Evolutionary conservation across 2,113 vertebrate genomes (phyloP), one percentile per base, ranked within the genome.

Genomic region (Cettia cetti): DNA sequence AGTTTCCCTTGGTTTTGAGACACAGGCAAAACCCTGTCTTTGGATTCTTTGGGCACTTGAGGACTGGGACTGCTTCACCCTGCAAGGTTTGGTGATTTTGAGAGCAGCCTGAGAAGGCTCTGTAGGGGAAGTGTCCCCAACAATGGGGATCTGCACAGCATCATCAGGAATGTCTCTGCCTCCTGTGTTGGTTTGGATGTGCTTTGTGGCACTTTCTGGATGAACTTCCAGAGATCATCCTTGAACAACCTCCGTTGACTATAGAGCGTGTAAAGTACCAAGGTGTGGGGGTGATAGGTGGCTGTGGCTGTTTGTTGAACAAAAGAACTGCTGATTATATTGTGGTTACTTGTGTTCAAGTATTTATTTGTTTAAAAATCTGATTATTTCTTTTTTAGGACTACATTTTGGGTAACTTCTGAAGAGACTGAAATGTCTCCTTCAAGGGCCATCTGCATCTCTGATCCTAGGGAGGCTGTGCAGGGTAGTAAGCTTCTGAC

Each of bases 241-340:
- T 56, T 15, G 31, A 33, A 44, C 9, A 39, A 33, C 9, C 6
- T 70, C 15, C 45, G 0, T 7, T 61, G 47, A 7, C 37, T 30
- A 5, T 19, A 42, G 60, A 44, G 35, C 69, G 30, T 1, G 1
- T 24, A 30, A 50, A 4, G 8, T 16, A 26, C 9, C 0, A 0
- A 33, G 7, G 7, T 52, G 13, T 61, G n/a, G 5, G 61, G 50
- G 4, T 50, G 39, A 35, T 2, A 54, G 42, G 24, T 65, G 24
- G 10, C 63, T n/a, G 42, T 37, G 79, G 23, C 26, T 82, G 19
- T 63, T 66, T 72, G 44, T 26, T 65, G 56, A 78, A 70, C 28
- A 42, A 56, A 63, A 82, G 57, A 42, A 4, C 10, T 52, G 13
- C 60, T 61, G 33, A 37, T 84, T 30, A 22, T 53, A 6, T 61